Conservation (phyloP, 2,888 invertebrate species). For the Orthonevra nobilis region DNA sequence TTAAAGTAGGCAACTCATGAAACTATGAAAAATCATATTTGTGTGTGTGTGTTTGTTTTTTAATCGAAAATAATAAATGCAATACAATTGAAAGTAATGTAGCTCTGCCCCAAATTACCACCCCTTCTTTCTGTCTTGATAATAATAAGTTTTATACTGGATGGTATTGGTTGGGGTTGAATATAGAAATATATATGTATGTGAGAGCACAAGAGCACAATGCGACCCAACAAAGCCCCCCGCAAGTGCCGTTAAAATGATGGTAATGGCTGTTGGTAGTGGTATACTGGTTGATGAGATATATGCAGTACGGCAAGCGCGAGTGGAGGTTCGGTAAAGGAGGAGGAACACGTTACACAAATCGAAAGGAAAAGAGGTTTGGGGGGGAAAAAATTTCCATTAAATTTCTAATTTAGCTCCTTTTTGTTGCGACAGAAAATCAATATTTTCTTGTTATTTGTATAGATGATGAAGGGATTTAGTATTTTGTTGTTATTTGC, state of each 20-base stretch:
- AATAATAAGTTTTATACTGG: conserved; percentile 56
- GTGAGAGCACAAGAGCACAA: conserved; percentile 63
- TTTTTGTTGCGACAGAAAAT: conserved; percentile 69
- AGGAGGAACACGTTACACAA: conserved; percentile 25
- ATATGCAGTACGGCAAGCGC: conserved; percentile 19
- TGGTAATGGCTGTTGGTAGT: conserved; percentile 60
- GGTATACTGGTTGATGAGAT: conserved; percentile 40
- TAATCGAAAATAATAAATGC: conserved; percentile 61
- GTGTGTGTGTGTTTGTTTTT: too few relatives aligned
- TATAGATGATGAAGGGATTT: conserved; percentile 26
- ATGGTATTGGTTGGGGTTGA: conserved; percentile 23
- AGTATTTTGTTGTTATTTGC: conserved; percentile 47
- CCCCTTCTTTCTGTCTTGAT: conserved; percentile 31
- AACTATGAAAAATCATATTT: too few relatives aligned
- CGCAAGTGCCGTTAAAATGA: conserved; percentile 53
- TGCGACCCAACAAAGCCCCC: conserved; percentile 42
- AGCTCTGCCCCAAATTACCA: conserved; percentile 45
- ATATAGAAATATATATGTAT: too few relatives aligned
- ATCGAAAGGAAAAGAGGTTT: conserved; percentile 25
- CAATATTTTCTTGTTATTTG: conserved; percentile 67
- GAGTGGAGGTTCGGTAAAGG: conserved; percentile 17
- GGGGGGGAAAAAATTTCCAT: conserved; percentile 54
- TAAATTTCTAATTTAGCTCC: conserved; percentile 70
- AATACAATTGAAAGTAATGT: conserved; percentile 46
- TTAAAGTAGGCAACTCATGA: too few relatives aligned